These are phyloP conservation scores for Gallinago media DNA, from an alignment of 2,113 vertebrate species.

Conservation along the genomic window DNA sequence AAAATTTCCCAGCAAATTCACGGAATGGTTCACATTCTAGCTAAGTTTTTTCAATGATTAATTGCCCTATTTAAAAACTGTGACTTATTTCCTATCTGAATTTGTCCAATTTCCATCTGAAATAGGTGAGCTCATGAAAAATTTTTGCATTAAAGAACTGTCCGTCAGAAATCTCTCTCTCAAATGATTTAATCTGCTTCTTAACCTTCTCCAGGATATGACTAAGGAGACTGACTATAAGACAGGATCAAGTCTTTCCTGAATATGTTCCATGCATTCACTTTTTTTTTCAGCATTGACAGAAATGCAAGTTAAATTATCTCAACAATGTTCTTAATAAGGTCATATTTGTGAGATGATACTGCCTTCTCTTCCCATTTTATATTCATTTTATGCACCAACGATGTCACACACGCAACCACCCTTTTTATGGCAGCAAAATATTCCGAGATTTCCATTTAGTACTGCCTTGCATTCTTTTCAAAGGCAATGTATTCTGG, in stretches of 20 bases:
- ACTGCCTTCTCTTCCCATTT: neutral
- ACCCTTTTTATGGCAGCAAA: neutral
- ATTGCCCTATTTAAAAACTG: neutral
- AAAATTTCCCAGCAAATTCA: neutral
- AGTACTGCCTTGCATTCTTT: neutral
- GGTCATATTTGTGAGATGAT: neutral
- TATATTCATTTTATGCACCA: neutral
- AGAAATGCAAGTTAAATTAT: neutral
- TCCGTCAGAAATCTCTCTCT: neutral
- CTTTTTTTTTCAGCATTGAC: neutral
- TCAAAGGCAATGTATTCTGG: neutral
- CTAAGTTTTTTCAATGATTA: constrained; percentile 10
- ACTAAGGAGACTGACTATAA: neutral
- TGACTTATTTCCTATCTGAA: neutral
- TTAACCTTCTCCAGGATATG: neutral
- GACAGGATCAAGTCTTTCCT: neutral
- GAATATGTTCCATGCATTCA: neutral
- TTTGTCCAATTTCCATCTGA: neutral
- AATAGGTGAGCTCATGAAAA: neutral
- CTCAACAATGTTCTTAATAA: neutral
- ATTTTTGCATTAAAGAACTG: neutral
- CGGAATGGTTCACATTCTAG: neutral
- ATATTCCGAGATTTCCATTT: neutral
- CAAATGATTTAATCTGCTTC: neutral
- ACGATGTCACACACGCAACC: neutral